phyloP scores from a whole-genome alignment of 1,140 invertebrate genomes.

The Euura lappo region DNA sequence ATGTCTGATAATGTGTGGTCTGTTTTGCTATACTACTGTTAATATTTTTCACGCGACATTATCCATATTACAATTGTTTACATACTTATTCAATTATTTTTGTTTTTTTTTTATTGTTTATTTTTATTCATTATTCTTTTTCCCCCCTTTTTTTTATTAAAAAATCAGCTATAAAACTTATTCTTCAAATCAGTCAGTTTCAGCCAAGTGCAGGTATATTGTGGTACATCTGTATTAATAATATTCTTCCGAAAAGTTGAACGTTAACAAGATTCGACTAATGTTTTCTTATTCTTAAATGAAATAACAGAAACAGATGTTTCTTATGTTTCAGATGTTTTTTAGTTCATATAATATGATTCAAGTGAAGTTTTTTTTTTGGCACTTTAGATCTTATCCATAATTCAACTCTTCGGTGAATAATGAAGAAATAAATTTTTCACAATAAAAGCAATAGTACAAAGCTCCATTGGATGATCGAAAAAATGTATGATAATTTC shows the following conservation, averaged over 20 bases:
- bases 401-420: neutral
- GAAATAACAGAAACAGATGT: neutral
- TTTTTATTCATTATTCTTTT: conserved; percentile 16
- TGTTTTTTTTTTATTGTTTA: conserved; percentile 13
- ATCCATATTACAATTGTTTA: too few relatives aligned
- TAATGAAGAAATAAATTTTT: neutral
- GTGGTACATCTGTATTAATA: neutral
- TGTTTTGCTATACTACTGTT: neutral
- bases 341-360: too few relatives aligned
- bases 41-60: neutral
- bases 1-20: neutral
- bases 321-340: too few relatives aligned
- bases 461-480: neutral
- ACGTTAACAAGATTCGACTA: neutral
- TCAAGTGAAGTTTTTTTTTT: neutral
- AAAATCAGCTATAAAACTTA: conserved; percentile 47
- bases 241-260: neutral
- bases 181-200: conserved; percentile 43
- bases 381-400: neutral
- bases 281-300: neutral
- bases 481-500: conserved; percentile 32
- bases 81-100: neutral
- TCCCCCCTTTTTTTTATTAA: neutral
- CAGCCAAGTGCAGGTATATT: neutral
- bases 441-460: conserved; percentile 4